Evolutionary conservation across 2,888 invertebrate species (phyloP), one percentile per base, ranked within the genome.

Genomic region (Spodoptera exigua): DNA sequence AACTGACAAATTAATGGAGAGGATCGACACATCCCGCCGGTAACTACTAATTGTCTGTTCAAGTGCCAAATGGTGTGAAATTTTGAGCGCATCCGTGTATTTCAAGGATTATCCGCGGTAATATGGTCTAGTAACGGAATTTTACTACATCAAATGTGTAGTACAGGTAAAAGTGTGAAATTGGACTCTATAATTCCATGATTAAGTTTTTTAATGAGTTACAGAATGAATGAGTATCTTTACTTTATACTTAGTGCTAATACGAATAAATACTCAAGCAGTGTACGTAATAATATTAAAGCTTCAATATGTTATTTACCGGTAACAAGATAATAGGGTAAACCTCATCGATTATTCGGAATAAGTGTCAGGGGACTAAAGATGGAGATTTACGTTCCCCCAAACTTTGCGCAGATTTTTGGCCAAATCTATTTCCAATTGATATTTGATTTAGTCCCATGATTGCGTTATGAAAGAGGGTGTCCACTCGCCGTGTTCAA

Each of bases 1-100:
- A 78, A 83, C 76, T 79, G 86, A 82, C 88, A 87, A 90, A 90
- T 90, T 89, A 88, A 89, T 90, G 87, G 89, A 81, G 82, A 84
- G 80, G 79, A 82, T 81, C 84, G 74, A 74, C 78, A 66, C 74
- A 66, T 80, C 77, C 76, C 67, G 45, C 58, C 70, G 43, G 49
- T 43, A 82, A 81, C 85, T 85, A 84, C 86, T 88, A 89, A 89
- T 87, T 87, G 86, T 84, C 85, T 84, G 86, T 87, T 83, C 81
- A 84, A 80, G 78, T 77, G 83, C 79, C 83, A 83, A 87, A 87
- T 88, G 83, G 87, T 82, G 87, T 82, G 87, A 87, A 89, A 86
- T 81, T 84, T 83, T 79, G 78, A 79, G 78, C 73, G 62, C 61
- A 56, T 57, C 60, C 36, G 58, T 59, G 56, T 53, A 63, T 46